A percentile compares a stretch with the other conserved stretches of the same genome.
Evolutionary conservation across 2,797 vertebrate species (phyloP).

Genomic region (Gallinago nigripennis): DNA sequence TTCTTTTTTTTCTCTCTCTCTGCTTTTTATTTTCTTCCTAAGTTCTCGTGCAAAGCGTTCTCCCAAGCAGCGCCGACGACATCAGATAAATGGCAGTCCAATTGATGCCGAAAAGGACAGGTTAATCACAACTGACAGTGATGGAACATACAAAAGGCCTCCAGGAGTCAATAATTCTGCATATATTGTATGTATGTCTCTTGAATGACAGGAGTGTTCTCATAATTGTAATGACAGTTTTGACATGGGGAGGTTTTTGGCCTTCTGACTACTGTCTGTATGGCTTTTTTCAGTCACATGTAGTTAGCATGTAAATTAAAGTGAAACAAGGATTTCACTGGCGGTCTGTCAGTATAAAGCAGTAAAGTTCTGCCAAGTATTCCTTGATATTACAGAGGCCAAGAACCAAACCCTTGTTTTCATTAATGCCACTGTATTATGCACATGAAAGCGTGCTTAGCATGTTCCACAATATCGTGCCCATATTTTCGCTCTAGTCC

Average conservation of each 20-base stretch:
- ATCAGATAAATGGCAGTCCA: conserved; percentile 87
- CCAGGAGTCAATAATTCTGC: conserved; percentile 97
- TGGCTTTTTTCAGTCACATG: neutral
- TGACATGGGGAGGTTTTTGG: neutral
- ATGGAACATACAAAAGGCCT: conserved; percentile 93
- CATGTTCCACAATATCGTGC: neutral
- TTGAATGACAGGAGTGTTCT: neutral
- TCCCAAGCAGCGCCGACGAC: conserved; percentile 86
- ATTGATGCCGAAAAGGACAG: conserved; percentile 91
- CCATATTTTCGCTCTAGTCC: neutral
- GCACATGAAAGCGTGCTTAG: neutral
- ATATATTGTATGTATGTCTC: conserved; percentile 86
- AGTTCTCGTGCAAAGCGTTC: conserved; percentile 90
- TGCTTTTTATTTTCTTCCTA: neutral
- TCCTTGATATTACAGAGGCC: neutral
- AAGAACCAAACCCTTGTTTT: conserved; percentile 11
- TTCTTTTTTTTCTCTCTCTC: neutral
- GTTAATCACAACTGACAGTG: conserved; percentile 89
- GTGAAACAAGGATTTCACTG: neutral
- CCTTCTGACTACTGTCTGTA: neutral
- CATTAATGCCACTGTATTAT: neutral
- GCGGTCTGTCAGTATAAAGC: neutral
- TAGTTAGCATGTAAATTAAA: neutral
- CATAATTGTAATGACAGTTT: neutral
- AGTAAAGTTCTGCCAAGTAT: neutral